phyloP scores from a whole-genome alignment of 2,113 vertebrate species.

The Dolichallabes microphthalmus region DNA sequence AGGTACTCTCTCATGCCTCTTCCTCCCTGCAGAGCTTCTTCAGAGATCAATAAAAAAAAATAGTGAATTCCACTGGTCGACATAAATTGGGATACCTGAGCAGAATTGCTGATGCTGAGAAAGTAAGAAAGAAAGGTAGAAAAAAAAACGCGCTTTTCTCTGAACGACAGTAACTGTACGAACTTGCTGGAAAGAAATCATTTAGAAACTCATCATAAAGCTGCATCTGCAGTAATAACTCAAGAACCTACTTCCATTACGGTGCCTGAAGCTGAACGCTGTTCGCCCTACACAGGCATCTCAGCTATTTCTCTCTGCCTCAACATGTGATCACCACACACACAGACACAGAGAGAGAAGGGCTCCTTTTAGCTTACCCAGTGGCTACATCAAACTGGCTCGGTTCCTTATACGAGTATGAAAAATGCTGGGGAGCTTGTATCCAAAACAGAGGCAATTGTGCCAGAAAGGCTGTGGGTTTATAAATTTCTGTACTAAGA shows the following conservation, averaged over 20 bases:
- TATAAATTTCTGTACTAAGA: background rate
- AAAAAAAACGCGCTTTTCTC: background rate
- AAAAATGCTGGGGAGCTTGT: background rate
- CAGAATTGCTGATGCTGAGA: background rate
- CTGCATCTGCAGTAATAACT: conserved; percentile 47
- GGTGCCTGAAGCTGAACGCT: conserved; percentile 42
- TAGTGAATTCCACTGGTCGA: conserved; percentile 1
- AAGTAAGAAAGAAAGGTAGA: background rate
- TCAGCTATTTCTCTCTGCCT: conserved; percentile 50
- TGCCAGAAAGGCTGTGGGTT: background rate
- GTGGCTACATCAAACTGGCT: conserved; percentile 35
- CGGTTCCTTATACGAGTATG: background rate
- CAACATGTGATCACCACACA: conserved; percentile 35
- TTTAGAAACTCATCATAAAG: conserved; percentile 43
- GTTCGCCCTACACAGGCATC: conserved; percentile 38
- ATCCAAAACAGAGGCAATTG: background rate
- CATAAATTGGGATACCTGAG: conserved; percentile 21
- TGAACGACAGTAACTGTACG: conserved; percentile 20
- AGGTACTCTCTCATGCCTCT: conserved; percentile 24
- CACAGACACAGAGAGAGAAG: background rate
- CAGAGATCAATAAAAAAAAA: conserved; percentile 40
- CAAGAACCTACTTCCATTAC: conserved; percentile 20
- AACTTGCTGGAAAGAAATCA: conserved; percentile 49
- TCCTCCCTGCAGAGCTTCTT: background rate
- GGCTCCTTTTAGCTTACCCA: conserved; percentile 26